Base-by-base conservation (phyloP, 92 coral and sea anemone species). In the Siderastrea radians region DNA sequence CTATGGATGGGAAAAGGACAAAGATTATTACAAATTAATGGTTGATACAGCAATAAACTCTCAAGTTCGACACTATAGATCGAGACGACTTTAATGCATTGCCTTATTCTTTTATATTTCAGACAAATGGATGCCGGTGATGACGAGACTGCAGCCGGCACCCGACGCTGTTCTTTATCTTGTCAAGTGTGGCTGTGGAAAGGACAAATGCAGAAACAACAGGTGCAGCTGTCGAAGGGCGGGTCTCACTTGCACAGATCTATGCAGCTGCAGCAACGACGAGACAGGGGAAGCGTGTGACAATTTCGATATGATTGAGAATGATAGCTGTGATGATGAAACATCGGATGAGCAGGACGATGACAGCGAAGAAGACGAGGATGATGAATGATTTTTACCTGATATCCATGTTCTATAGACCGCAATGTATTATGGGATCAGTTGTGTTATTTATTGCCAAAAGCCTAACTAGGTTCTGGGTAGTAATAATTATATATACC, bases 1-100 rank as follows among this genome's bases (percentile, higher is more conserved):
- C 75, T 86, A 77, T 86, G 84, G 90, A 68, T 86, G 90, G 89
- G n/a, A n/a, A n/a, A n/a, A n/a, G n/a, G n/a, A n/a, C n/a, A 77
- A 51, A 76, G 43, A 66, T 75, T 75, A 75, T 75, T 19, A 75
- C 53, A 75, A 75, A 75, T 75, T 75, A 75, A 75, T 64, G 64
- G 63, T 75, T 75, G 68, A 58, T 76, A 76, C 58, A 76, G 81
- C 57, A 76, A 76, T 76, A 76, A 57, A 76, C 81, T 58, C 81
- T 76, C 81, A 76, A 76, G 68, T 76, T 76, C 81, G 68, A 76
- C 81, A 76, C 81, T 76, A 57, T 10, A 76, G 81, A 55, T 76
- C 26, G 52, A 76, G 81, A 76, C 67, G 17, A 75, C 79, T 54
- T 75, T 53, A 82, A 68, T 70, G 15, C 76, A 68, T 43, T 82